These are phyloP conservation scores for Calephelis perditalis DNA, from an alignment of 2,888 invertebrate species.

Conservation along the genomic window DNA sequence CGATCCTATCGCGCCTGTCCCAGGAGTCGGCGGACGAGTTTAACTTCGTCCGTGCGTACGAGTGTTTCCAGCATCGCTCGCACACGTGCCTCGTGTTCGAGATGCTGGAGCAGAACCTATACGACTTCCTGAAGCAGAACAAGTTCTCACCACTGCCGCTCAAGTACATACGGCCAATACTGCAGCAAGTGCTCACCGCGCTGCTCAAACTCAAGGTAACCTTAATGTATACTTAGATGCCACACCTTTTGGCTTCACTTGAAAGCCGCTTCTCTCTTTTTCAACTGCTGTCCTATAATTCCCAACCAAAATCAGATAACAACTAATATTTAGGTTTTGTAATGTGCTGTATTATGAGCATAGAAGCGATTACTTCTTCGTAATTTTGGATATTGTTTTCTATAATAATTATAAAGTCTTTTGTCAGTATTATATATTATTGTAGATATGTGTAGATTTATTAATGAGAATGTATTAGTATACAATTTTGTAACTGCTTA, in stretches of 20 bases:
- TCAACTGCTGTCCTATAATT: too few relatives aligned
- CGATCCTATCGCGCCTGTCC: slow-evolving; percentile 93
- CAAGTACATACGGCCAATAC: slow-evolving; percentile 98
- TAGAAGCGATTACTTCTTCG: too few relatives aligned
- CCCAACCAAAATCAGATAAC: too few relatives aligned
- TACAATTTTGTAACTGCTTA: background rate
- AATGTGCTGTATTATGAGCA: too few relatives aligned
- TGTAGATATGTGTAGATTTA: too few relatives aligned
- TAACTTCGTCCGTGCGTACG: slow-evolving; percentile 99
- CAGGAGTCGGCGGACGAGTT: slow-evolving; percentile 99
- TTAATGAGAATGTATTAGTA: background rate
- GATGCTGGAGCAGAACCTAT: slow-evolving; percentile 99
- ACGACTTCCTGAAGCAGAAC: slow-evolving; percentile 99
- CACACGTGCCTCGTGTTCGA: slow-evolving; percentile 99
- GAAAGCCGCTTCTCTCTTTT: too few relatives aligned
- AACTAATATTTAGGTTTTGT: too few relatives aligned
- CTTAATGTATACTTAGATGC: too few relatives aligned
- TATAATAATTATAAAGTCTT: too few relatives aligned
- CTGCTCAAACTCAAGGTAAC: slow-evolving; percentile 92
- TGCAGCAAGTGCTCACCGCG: slow-evolving; percentile 95
- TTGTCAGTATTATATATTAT: too few relatives aligned
- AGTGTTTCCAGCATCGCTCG: slow-evolving; percentile 99
- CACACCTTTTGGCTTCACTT: too few relatives aligned
- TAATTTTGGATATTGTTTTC: too few relatives aligned
- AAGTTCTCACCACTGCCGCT: slow-evolving; percentile 99